Percentiles rank a stretch among this genome's conserved stretches.
Conservation (phyloP, 2,113 vertebrate genomes). For the Nymphicus hollandicus region DNA sequence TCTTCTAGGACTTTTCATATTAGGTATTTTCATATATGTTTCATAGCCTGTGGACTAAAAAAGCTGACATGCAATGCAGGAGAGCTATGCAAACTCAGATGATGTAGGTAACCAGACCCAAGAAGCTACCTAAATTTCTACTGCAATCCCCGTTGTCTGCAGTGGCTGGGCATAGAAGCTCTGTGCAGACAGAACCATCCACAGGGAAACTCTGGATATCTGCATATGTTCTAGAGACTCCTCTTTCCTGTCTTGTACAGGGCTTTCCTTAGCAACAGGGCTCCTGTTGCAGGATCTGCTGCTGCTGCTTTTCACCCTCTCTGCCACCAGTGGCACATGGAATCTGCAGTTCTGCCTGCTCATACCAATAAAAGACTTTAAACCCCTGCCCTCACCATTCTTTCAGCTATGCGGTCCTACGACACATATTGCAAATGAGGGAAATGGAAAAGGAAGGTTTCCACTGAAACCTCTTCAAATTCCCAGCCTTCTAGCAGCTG, state of each 20-base stretch:
- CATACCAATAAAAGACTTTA: background rate
- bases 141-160: background rate
- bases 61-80: background rate
- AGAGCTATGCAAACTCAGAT: background rate
- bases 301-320: background rate
- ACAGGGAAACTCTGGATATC: background rate
- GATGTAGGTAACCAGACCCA: background rate
- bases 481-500: background rate
- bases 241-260: background rate
- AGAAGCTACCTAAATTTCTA: background rate
- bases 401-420: background rate
- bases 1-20: background rate
- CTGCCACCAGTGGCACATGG: background rate
- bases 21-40: background rate
- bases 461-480: background rate
- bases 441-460: background rate
- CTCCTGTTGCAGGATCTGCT: background rate
- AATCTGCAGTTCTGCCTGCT: background rate
- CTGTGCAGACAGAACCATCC: background rate
- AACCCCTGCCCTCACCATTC: background rate
- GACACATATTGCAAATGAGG: background rate
- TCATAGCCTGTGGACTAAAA: background rate
- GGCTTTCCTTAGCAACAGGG: constrained; percentile 10
- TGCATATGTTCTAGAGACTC: background rate
- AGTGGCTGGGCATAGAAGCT: background rate